Evolutionary conservation across 2,888 invertebrate genomes (phyloP), one percentile per base, ranked within the genome.

Genomic region (Pandemis corylana): DNA sequence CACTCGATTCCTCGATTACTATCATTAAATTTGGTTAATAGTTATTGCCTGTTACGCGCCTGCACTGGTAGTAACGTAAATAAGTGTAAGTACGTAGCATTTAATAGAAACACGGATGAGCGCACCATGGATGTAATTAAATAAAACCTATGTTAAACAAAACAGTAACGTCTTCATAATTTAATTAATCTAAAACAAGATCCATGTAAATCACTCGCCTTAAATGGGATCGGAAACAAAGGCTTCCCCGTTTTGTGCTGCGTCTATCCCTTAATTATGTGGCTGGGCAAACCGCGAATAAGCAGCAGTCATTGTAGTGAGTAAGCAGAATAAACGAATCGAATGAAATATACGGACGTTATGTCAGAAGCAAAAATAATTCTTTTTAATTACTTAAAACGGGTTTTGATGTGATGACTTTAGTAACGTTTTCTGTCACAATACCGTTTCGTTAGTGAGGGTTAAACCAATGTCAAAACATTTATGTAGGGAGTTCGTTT

Each of bases 221-320:
- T 81, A 82, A 80, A 82, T 79, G 79, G 79, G 80, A 83, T 81
- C 80, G 81, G 80, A 80, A 83, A 82, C 83, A 86, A 86, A 82
- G 80, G 79, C 77, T 79, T 74, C 76, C 77, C 76, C 76, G 78
- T 79, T 80, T 80, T 76, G 75, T 77, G 77, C 76, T 78, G 78
- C 79, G 76, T 78, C 78, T 82, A 80, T 81, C 81, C 80, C 79
- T 82, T 84, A 81, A 84, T 83, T 84, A 83, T 79, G 77, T 77
- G 79, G 81, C 75, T 80, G 80, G 80, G 80, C 75, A 80, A 81
- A 81, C 80, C 81, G 75, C 81, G 81, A 81, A 84, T 80, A 77
- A 78, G 78, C 77, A 78, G 76, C 77, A 78, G 77, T 77, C 77
- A 77, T 68, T 75, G 71, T 72, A 66, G 76, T 73, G 68, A 70